Percentiles rank a stretch among this genome's conserved stretches.
phyloP scores from a whole-genome alignment of 2,888 invertebrate genomes.

The Ochropleura plecta region DNA sequence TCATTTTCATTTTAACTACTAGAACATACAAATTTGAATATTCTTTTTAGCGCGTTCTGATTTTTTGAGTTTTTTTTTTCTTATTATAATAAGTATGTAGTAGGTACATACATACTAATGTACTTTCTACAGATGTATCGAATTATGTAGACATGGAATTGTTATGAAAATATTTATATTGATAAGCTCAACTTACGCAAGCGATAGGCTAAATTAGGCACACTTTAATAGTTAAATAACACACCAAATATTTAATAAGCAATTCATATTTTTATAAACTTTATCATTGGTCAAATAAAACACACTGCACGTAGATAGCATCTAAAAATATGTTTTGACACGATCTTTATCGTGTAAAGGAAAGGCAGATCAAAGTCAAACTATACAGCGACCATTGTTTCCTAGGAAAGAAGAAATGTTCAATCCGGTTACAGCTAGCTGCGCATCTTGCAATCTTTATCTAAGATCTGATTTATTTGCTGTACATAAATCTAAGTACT shows the following conservation, averaged over 20 bases:
- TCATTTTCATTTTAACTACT: background rate
- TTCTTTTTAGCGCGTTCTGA: background rate
- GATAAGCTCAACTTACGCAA: slow-evolving; percentile 29
- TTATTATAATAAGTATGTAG: background rate
- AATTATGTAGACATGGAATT: slow-evolving; percentile 15
- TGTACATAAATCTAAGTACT: slow-evolving; percentile 1
- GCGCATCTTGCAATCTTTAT: background rate
- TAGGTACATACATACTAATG: background rate
- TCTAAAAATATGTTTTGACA: slow-evolving; percentile 23
- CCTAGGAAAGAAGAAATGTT: slow-evolving; percentile 3
- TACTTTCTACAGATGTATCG: background rate
- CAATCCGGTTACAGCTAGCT: background rate
- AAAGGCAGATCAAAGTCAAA: slow-evolving; percentile 40
- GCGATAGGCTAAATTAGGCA: background rate
- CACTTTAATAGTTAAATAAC: background rate
- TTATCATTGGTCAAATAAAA: slow-evolving; percentile 24
- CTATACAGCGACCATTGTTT: slow-evolving; percentile 27
- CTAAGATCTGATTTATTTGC: background rate
- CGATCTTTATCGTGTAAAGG: slow-evolving; percentile 7
- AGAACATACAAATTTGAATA: background rate
- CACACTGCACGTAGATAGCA: slow-evolving; percentile 7
- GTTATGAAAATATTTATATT: slow-evolving; percentile 14
- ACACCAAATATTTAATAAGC: background rate
- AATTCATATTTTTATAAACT: background rate
- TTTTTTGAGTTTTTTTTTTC: background rate